A percentile compares a stretch with the other conserved stretches of the same genome.
phyloP scores from a whole-genome alignment of 2,113 vertebrate genomes.

The Sprattus sprattus region DNA sequence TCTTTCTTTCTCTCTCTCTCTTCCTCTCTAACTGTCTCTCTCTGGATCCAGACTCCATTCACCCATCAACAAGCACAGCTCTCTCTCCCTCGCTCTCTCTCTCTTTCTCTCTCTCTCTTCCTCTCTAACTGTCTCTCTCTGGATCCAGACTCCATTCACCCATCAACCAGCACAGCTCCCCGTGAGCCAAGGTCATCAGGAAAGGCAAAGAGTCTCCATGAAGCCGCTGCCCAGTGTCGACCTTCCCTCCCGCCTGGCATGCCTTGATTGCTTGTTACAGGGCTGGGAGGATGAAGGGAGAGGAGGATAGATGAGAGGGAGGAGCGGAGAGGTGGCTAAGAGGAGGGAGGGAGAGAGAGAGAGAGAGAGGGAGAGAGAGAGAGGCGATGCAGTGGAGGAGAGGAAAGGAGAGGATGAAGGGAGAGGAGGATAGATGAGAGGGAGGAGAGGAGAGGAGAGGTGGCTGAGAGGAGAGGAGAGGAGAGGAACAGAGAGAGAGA shows the following conservation, averaged over 20 bases:
- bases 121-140: too few relatives aligned
- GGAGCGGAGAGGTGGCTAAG: conserved; percentile 52
- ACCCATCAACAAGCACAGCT: too few relatives aligned
- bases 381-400: too few relatives aligned
- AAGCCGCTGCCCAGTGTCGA: background rate
- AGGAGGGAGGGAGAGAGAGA: too few relatives aligned
- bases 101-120: background rate
- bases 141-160: background rate
- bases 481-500: too few relatives aligned
- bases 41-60: too few relatives aligned
- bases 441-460: conserved; percentile 41
- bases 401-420: background rate
- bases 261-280: conserved; percentile 1
- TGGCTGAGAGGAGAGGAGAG: conserved; percentile 47
- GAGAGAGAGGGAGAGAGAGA: too few relatives aligned
- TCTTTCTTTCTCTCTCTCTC: too few relatives aligned
- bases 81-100: too few relatives aligned
- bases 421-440: background rate
- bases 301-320: background rate
- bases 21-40: too few relatives aligned
- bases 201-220: background rate
- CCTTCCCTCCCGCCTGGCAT: conserved; percentile 12
- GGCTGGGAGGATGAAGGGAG: background rate
- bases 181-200: background rate
- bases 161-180: background rate